A percentile compares a stretch with the other conserved stretches of the same genome.
Conservation (phyloP, 1,140 invertebrate genomes). For the Coenobita brevimanus region DNA sequence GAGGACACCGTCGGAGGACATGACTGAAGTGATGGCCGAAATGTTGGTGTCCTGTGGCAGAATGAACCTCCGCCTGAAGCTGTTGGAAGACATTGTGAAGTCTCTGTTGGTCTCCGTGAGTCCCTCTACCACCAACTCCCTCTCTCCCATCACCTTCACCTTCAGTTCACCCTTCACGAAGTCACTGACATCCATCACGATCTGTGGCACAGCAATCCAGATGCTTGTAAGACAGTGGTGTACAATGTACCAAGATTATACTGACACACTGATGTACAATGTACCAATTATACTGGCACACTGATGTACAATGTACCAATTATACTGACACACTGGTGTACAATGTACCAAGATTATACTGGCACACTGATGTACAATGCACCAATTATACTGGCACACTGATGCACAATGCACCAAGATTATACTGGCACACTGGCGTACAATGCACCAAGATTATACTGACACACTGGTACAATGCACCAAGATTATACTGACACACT, state of each 20-base stretch:
- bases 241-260: not conserved
- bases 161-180: slow-evolving; percentile 49
- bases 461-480: too few relatives aligned
- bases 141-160: slow-evolving; percentile 33
- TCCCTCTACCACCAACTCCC: slow-evolving; percentile 50
- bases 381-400: too few relatives aligned
- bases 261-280: too few relatives aligned
- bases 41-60: slow-evolving; percentile 78
- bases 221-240: not conserved
- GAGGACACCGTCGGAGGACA: slow-evolving; percentile 85
- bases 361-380: too few relatives aligned
- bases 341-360: too few relatives aligned
- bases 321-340: too few relatives aligned
- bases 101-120: slow-evolving; percentile 33
- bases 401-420: too few relatives aligned
- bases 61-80: slow-evolving; percentile 84
- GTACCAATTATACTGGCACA: too few relatives aligned
- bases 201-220: slow-evolving; percentile 14
- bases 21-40: slow-evolving; percentile 79
- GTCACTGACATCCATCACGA: slow-evolving; percentile 52
- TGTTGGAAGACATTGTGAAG: slow-evolving; percentile 75
- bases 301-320: too few relatives aligned
- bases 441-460: too few relatives aligned
- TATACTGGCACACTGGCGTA: too few relatives aligned
- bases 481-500: too few relatives aligned